phyloP scores from a whole-genome alignment of 2,113 vertebrate species.

The Nerophis ophidion region DNA sequence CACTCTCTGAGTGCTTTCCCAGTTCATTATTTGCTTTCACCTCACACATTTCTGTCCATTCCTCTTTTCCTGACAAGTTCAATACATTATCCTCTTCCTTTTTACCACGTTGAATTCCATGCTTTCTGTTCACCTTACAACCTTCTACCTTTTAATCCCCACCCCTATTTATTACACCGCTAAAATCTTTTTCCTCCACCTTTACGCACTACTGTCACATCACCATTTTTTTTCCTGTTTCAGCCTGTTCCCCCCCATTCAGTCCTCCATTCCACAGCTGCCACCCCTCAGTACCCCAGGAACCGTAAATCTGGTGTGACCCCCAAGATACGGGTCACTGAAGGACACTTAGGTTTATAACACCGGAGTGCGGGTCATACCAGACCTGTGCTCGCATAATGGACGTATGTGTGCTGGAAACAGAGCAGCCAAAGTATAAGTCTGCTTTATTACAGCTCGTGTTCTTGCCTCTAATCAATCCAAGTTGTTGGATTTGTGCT shows the following conservation, averaged over 20 bases:
- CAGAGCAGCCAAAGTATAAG: constrained; percentile 40
- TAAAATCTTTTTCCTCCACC: constrained; percentile 7
- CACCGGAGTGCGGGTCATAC: constrained; percentile 41
- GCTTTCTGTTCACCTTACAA: no score
- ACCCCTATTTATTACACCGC: background rate
- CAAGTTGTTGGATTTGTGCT: constrained; percentile 45
- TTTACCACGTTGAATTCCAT: constrained; percentile 2
- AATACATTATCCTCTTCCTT: constrained; percentile 16
- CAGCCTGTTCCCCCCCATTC: constrained; percentile 15
- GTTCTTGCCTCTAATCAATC: constrained; percentile 55
- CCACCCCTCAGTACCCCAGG: constrained; percentile 47
- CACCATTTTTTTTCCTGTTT: constrained; percentile 30
- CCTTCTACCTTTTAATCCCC: background rate
- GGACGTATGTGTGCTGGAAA: constrained; percentile 44
- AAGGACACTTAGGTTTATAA: constrained; percentile 55
- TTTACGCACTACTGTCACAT: constrained; percentile 38
- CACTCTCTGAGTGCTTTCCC: background rate
- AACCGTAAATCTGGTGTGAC: constrained; percentile 56
- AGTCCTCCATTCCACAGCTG: constrained; percentile 56
- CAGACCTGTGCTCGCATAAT: constrained; percentile 9
- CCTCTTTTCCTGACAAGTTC: constrained; percentile 17
- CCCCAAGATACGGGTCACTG: constrained; percentile 54
- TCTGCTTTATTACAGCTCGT: constrained; percentile 51
- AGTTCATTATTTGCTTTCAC: constrained; percentile 5
- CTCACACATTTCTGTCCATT: constrained; percentile 32